Percentiles rank a stretch among this genome's conserved stretches.
Conservation (phyloP, 2,113 vertebrate species). For the Tupaia chinensis region DNA sequence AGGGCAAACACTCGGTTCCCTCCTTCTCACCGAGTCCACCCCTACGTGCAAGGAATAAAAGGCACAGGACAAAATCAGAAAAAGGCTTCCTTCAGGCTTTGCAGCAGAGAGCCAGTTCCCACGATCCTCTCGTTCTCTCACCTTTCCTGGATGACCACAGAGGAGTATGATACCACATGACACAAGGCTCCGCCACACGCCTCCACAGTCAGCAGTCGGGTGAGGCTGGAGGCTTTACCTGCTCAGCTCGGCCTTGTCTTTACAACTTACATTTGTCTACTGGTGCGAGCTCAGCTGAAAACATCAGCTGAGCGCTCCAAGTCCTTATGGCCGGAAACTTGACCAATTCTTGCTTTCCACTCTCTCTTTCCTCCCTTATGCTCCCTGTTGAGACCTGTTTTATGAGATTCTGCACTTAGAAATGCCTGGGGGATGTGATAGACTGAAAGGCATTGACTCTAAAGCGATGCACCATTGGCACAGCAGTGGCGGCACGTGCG, state of each 20-base stretch:
- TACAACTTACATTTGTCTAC: background rate
- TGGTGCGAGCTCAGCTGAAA: background rate
- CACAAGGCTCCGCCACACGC: background rate
- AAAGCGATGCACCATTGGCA: background rate
- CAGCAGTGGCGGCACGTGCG: rapidly evolving
- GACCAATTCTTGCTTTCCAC: background rate
- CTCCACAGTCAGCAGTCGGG: background rate
- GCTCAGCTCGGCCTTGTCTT: background rate
- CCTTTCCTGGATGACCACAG: too few species aligned
- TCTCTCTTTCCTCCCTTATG: background rate
- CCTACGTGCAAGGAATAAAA: background rate
- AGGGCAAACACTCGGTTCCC: rapidly evolving
- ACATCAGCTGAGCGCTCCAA: background rate
- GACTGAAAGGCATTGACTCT: background rate
- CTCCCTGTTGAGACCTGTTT: background rate
- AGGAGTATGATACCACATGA: too few species aligned
- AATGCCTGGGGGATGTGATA: rapidly evolving
- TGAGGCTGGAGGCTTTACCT: background rate
- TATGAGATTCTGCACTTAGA: background rate
- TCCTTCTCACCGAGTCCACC: background rate
- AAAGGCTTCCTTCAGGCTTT: background rate
- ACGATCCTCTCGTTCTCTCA: background rate
- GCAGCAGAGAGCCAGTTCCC: background rate
- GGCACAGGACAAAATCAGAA: background rate
- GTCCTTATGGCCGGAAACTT: background rate